Evolutionary conservation across 2,797 vertebrate genomes (phyloP), one percentile per base, ranked within the genome.

Genomic region (Lates japonicus): DNA sequence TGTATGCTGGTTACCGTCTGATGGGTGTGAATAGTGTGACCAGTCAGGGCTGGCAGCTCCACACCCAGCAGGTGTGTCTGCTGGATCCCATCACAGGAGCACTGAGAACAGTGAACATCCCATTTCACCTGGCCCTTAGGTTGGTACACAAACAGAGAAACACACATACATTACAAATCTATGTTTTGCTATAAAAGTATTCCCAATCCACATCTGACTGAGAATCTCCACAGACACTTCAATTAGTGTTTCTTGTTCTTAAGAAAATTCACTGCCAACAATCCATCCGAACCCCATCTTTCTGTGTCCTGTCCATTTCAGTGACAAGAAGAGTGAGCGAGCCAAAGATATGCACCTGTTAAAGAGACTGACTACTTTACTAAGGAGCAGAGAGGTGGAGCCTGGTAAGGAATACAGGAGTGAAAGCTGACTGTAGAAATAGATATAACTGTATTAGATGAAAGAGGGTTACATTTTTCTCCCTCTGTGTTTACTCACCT

Each of bases 21-120:
- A 98, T 99, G 97, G 98, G 98, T 57, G 95, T 99, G 77, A 99
- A 99, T 93, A 99, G 98, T 29, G 95, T 99, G 82, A 99, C 97
- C 83, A 99, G 98, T 92, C 97, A 99, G 81, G 97, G 96, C 35
- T 99, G 98, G 98, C 97, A 98, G 89, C 96, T 98, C 0, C 97
- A 99, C 92, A 99, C 97, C 0, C 97, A 98, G 87, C 98, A 99
- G 93, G 97, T 99, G 83, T 99, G 97, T 91, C 96, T 99, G 70
- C 94, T 99, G 74, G 98, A 99, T 89, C 97, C 97, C 2, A 89
- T 94, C 66, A 97, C 96, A 46, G 97, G 96, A 91, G 96, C 91
- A 16, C 87, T 99, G 80, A 97, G 97, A 93, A 97, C 96, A 0
- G 92, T 99, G 73, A 97, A 94, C 17, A 94, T 99, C 83, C 98